Conservation (phyloP, 2,888 invertebrate species). For the Nasonovia ribisnigri region DNA sequence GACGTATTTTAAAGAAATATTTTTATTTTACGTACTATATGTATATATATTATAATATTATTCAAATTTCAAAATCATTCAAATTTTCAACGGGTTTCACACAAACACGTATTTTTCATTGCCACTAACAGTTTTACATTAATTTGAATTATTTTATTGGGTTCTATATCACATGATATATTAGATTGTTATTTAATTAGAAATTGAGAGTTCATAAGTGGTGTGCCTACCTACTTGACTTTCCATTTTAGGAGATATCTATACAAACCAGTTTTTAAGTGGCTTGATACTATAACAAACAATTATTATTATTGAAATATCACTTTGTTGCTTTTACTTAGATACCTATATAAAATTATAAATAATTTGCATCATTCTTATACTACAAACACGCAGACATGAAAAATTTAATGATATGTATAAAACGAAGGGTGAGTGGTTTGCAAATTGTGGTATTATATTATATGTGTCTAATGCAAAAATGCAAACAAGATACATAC, state of each 20-base stretch:
- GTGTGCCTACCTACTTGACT: neutral
- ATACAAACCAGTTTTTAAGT: neutral
- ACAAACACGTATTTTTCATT: neutral
- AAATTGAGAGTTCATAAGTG: neutral
- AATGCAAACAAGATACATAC: neutral
- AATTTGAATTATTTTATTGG: neutral
- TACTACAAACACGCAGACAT: neutral
- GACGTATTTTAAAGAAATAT: neutral
- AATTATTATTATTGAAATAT: neutral
- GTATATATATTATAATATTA: neutral
- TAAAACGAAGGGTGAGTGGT: neutral
- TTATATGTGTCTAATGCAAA: neutral
- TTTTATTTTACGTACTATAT: neutral
- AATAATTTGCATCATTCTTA: neutral
- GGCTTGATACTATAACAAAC: neutral
- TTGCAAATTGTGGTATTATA: neutral
- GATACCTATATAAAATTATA: neutral
- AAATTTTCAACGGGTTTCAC: neutral
- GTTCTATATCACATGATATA: neutral
- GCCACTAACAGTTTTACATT: neutral
- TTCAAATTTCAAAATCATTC: too few species aligned
- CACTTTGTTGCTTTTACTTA: neutral
- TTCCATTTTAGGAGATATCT: neutral
- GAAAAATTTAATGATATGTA: neutral
- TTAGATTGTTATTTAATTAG: neutral